phyloP scores from a whole-genome alignment of 2,113 vertebrate genomes.

The Thymallus thymallus region DNA sequence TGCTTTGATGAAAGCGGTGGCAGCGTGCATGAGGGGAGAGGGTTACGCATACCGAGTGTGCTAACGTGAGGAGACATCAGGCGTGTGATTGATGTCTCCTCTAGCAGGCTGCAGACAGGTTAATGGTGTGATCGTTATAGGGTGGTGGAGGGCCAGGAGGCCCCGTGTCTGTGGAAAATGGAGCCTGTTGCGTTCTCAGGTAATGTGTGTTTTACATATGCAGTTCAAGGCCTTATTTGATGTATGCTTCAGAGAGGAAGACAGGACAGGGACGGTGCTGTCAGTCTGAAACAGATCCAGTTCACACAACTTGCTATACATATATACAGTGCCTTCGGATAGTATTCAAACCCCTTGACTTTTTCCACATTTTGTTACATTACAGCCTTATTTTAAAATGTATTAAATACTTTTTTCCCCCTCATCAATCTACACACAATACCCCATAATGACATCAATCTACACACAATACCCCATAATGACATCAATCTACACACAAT shows the following conservation, averaged over 20 bases:
- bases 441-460: too few relatives aligned
- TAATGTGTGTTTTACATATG: constrained; percentile 38
- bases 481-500: too few relatives aligned
- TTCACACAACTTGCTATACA: constrained; percentile 32
- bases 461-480: too few relatives aligned
- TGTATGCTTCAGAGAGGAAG: constrained; percentile 29
- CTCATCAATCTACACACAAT: too few relatives aligned
- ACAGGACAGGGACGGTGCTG: too few relatives aligned
- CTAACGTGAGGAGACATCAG: constrained; percentile 52
- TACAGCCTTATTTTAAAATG: too few relatives aligned
- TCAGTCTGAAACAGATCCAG: constrained; percentile 6
- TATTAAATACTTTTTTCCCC: too few relatives aligned
- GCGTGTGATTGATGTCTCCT: constrained; percentile 68
- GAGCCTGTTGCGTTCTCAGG: constrained; percentile 45
- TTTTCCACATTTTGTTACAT: too few relatives aligned
- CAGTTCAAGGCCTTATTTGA: constrained; percentile 33
- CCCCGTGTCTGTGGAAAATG: constrained; percentile 24
- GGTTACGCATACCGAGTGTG: constrained; percentile 34
- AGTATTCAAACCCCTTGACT: too few relatives aligned
- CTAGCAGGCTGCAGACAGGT: constrained; percentile 66
- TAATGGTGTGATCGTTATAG: constrained; percentile 75
- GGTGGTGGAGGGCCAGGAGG: constrained; percentile 63
- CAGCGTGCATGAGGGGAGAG: background rate
- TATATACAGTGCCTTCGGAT: too few relatives aligned
- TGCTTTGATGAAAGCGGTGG: constrained; percentile 36